Base-by-base conservation (phyloP, 2,888 invertebrate species). In the Graphium colonna region DNA sequence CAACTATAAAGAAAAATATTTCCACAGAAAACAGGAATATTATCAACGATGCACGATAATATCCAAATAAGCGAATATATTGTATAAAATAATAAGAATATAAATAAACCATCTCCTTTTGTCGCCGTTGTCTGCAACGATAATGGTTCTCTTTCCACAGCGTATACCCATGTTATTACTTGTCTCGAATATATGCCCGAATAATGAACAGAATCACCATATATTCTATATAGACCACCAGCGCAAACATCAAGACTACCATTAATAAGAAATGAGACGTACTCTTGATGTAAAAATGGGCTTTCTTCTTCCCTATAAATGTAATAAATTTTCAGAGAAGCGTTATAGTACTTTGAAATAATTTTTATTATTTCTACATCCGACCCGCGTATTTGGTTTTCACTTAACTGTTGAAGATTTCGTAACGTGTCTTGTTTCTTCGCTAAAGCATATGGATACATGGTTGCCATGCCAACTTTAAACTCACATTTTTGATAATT, bases 311-410 rank as follows among this genome's bases (percentile, higher is more conserved):
- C 58, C 49, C 63, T 71, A 12, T 55, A 45, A 47, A 80, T 69
- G 44, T 75, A 79, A 58, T 70, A 63, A 26, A 77, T 56, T 0
- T 73, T 65, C 10, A 81, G 53, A 0, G 73, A 69, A 0, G 75
- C 75, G 50, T 87, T 86, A 1, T 81, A 71, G 56, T 75, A 65
- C 8, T 75, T 48, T 4, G 71, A 61, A n/a, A 81, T 60, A 1
- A 82, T 79, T 67, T 84, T 83, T 1, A 84, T 52, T 0, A 82
- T 66, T 60, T 80, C 76, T 1, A 75, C 52, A 55, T 88, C 88
- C 0, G 70, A 69, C 18, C 87, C 88, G 8, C 44, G 43, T 39
- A 53, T 53, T 28, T 59, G 55, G 3, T 62, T 56, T 33, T 71
- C 57, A 1, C 65, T 43, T 4, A 81, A 56, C 1, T 52, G 64